Base-by-base conservation (phyloP, 2,113 vertebrate genomes). In the Gobius niger region DNA sequence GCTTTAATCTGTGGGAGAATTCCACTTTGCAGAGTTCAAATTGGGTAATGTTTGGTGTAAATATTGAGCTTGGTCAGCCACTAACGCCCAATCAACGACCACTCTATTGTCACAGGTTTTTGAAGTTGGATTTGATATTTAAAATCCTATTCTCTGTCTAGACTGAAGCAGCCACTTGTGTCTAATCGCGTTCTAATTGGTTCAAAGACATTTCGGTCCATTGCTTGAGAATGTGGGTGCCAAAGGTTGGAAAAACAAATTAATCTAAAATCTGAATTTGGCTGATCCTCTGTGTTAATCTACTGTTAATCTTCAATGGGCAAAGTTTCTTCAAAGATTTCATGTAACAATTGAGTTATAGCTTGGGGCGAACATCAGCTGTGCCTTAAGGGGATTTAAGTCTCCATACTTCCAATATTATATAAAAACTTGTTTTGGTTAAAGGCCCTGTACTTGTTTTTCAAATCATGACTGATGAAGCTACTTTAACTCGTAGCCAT, bases 251-350 rank as follows among this genome's bases (percentile, higher is more conserved):
- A 53, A 63, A 56, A 52, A 49, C 54, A 10, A 54, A 49, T 24
- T 40, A 68, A 63, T 47, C 24, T 50, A 54, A 12, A 54, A 15
- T 7, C 54, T 16, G 51, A 40, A 42, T 40, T n/a, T 9, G 57
- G 15, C 16, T 7, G 40, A 9, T 60, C 57, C 15, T 16, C 42
- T 44, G 57, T 60, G 12, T 60, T 60, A 60, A 60, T 60, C 57
- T 60, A 7, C 14, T 9, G 15, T 15, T 60, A 60, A 60, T 60
- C 57, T 60, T 60, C 57, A 60, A 60, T 60, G 56, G 56, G 15
- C 41, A 41, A 40, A 13, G 15, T 59, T 59, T 59, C 13, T 14
- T 42, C 34, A 60, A 59, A 60, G 57, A 60, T n/a, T 60, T 60
- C 16, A 44, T 42, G 5, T 44, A 60, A 42, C 40, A 41, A 60